Conservation (phyloP, 2,113 vertebrate species). For the Phalacrocorax pelagicus region DNA sequence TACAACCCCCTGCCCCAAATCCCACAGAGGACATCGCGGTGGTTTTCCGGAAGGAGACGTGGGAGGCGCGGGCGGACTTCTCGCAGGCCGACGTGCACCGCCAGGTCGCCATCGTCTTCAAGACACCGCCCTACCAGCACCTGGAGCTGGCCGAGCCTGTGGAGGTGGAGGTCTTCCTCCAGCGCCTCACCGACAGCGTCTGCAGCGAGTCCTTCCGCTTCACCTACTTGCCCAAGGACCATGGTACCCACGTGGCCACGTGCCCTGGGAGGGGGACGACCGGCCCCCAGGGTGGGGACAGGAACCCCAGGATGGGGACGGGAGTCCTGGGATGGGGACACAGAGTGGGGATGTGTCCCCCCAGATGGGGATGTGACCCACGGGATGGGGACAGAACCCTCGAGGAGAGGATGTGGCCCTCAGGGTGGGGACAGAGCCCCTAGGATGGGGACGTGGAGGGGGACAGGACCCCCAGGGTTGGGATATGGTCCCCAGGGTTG, state of each 20-base stretch:
- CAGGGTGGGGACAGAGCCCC: too few relatives aligned
- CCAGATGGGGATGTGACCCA: too few relatives aligned
- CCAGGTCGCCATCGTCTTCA: constrained; percentile 93
- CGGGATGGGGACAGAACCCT: too few relatives aligned
- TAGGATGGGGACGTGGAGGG: too few relatives aligned
- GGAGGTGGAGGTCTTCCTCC: constrained; percentile 80
- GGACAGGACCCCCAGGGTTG: too few relatives aligned
- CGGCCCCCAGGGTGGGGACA: background rate
- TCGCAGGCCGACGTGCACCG: constrained; percentile 92
- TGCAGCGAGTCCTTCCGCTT: constrained; percentile 85
- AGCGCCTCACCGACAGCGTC: constrained; percentile 86
- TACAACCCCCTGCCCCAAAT: accelerated
- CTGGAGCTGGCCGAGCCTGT: constrained; percentile 81
- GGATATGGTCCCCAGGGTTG: too few relatives aligned
- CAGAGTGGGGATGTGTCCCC: too few relatives aligned
- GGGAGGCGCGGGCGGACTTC: constrained; percentile 90
- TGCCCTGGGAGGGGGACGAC: too few relatives aligned
- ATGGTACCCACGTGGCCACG: constrained; percentile 55
- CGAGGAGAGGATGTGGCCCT: too few relatives aligned
- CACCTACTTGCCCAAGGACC: constrained; percentile 82
- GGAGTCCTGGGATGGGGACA: background rate
- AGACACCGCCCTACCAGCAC: constrained; percentile 86
- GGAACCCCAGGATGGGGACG: too few relatives aligned
- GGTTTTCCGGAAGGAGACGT: constrained; percentile 80
- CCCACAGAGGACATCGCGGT: constrained; percentile 87